phyloP scores from a whole-genome alignment of 1,140 invertebrate genomes.

The Pogonomyrmex californicus region DNA sequence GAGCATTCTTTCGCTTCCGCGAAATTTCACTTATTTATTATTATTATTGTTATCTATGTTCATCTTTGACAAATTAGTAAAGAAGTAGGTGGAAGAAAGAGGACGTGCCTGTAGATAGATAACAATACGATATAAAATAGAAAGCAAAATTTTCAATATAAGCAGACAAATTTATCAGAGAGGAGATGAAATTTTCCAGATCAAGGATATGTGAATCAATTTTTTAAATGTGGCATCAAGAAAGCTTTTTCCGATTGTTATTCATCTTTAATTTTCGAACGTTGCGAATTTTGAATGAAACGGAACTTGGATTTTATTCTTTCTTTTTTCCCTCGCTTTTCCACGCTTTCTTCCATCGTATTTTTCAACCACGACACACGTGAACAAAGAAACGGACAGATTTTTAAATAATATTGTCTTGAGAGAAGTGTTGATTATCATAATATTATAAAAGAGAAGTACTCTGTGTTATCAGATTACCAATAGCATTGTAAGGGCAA shows the following conservation, averaged over 20 bases:
- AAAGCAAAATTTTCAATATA: background rate
- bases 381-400: background rate
- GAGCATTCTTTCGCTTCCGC: background rate
- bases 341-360: background rate
- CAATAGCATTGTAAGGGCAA: background rate
- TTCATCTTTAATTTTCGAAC: background rate
- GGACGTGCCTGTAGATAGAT: background rate
- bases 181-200: background rate
- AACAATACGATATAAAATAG: too few relatives aligned
- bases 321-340: background rate
- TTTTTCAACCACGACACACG: background rate
- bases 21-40: background rate
- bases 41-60: background rate
- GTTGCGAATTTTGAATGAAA: background rate
- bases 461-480: background rate
- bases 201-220: background rate
- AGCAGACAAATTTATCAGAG: too few relatives aligned
- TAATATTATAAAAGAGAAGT: background rate
- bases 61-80: background rate
- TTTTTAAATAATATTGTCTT: background rate
- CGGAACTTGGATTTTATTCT: too few relatives aligned
- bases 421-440: slow-evolving; percentile 14
- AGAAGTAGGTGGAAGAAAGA: background rate
- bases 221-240: background rate
- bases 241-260: background rate